phyloP scores from a whole-genome alignment of 1,140 invertebrate genomes.

The Cydia strobilella region DNA sequence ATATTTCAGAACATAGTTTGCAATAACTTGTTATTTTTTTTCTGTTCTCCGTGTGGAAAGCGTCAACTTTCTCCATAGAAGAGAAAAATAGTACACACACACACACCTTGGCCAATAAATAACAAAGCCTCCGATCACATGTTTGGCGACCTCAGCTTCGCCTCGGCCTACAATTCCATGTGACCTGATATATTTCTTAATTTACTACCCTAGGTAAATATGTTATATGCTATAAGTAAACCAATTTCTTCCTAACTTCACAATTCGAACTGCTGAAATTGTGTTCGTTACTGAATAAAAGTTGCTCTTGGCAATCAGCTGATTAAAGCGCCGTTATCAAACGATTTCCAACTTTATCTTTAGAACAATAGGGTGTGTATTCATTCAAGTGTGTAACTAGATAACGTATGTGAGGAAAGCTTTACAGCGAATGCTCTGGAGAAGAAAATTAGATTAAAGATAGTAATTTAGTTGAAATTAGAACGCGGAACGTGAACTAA shows the following conservation, averaged over 20 bases:
- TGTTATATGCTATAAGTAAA: too few relatives aligned
- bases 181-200: too few relatives aligned
- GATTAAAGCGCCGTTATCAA: constrained; percentile 44
- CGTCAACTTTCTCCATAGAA: too few relatives aligned
- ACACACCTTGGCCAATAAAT: too few relatives aligned
- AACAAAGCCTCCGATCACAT: too few relatives aligned
- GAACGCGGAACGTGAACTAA: constrained; percentile 14
- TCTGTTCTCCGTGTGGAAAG: too few relatives aligned
- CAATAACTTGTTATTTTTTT: too few relatives aligned
- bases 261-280: constrained; percentile 44
- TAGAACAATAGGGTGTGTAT: constrained; percentile 35
- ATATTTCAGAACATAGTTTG: too few relatives aligned
- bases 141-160: too few relatives aligned
- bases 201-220: too few relatives aligned
- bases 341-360: constrained; percentile 36
- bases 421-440: constrained; percentile 6
- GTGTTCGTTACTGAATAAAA: constrained; percentile 49
- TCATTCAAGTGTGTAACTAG: constrained; percentile 15
- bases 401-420: constrained; percentile 32
- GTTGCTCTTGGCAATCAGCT: constrained; percentile 50
- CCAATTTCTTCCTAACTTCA: background rate
- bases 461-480: constrained; percentile 30
- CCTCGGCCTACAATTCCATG: too few relatives aligned
- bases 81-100: too few relatives aligned
- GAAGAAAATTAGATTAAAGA: constrained; percentile 33